Evolutionary conservation across 1,140 invertebrate species (phyloP), one percentile per base, ranked within the genome.

Genomic region (Hormaphis cornu): DNA sequence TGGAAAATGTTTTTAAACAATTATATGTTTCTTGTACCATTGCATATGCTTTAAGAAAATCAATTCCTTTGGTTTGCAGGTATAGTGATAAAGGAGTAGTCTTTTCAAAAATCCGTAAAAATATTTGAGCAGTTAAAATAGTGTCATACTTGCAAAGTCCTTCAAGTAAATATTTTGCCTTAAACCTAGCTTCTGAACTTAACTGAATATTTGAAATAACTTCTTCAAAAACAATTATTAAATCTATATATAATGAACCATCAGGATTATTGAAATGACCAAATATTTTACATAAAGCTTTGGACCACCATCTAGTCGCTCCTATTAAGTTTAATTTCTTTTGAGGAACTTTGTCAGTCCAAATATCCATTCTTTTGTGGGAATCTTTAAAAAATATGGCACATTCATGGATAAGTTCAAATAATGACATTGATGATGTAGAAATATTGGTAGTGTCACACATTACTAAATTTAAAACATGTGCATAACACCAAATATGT

Each of bases 111-210:
- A 69, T 69, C 5, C 46, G 18, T 30, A 69, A 52, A 52, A 26
- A 69, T 52, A 52, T 26, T 69, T 69, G 63, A 22, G 63, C 63
- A 9, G 44, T 69, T 20, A 69, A 30, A 28, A 69, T 52, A 12
- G 24, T 69, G 53, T 69, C 46, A 22, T 26, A 69, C 14, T 69
- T 52, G 9, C 16, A 24, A 52, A 52, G 22, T 9, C 7, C 7
- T n/a, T 52, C 48, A 8, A 52, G 18, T 18, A 52, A 52, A 18
- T 8, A 7, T 52, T 52, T 52, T 52, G 48, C 7, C 22, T 52
- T 52, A 18, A 8, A n/a, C 7, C 48, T 8, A 8, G 18, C 18
- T 9, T 52, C 48, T 24, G 48, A n/a, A 8, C 18, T 52, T 9
- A 18, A 9, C 8, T 52, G 8, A 18, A 18, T 8, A 52, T n/a